Evolutionary conservation across 2,113 vertebrate species (phyloP), one percentile per base, ranked within the genome.

Genomic region (Chamaetylas fuelleborni): DNA sequence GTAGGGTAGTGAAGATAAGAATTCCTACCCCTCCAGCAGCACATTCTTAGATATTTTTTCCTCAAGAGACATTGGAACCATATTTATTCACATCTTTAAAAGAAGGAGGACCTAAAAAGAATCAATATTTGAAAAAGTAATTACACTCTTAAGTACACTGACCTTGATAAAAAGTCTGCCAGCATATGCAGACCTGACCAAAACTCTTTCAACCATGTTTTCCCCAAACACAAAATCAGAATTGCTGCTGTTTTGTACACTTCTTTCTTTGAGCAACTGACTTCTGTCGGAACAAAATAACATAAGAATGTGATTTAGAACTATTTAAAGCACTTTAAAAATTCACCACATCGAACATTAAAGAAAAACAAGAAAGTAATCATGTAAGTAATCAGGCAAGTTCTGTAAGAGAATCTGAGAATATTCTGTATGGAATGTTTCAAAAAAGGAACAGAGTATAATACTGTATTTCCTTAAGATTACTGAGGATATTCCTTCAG

Each of bases 121-220:
- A 70, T 53, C 17, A 43, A 8, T 48, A 24, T 58, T 50, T 95
- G 56, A 74, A 86, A 92, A 91, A 73, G 64, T 28, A 40, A 48
- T 15, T 51, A 14, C 10, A 51, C 12, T 53, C 7, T 5, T 69
- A 73, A 78, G 15, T 40, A 65, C 8, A 61, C 83, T 66, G 64
- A 69, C 29, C 66, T 89, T 78, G 28, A 31, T n/a, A 73, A 74
- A 61, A 77, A 57, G 58, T 58, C 82, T 53, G 23, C 34, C 34
- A 85, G 69, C 62, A 69, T 80, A 58, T 83, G 85, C 43, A 74
- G 81, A 73, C 93, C 98, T 97, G 95, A 98, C 98, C 98, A 98
- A 97, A 96, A 98, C 98, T 97, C 98, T 98, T 71, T 98, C 98
- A 36, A 98, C 92, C 98, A 99, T 99, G 70, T 98, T 98, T 97